These are phyloP conservation scores for Ischnus inquisitorius DNA, from an alignment of 2,888 invertebrate species.

Conservation along the genomic window DNA sequence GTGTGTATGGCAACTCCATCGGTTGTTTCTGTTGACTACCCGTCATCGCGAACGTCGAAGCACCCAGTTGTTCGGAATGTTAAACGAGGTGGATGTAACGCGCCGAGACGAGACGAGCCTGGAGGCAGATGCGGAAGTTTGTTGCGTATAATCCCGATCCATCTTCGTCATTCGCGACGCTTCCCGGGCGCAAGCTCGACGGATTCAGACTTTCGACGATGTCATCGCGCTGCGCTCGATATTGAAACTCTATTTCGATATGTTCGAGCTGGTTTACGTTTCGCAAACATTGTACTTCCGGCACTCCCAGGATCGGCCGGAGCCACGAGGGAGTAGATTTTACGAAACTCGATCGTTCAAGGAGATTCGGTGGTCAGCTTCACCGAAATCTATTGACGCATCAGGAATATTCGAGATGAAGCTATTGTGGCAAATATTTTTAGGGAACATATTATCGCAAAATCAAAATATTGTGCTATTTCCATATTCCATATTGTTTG, in stretches of 20 bases:
- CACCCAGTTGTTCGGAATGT: constrained; percentile 4
- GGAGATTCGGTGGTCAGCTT: no score
- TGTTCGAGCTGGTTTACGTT: neutral
- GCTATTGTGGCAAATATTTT: no score
- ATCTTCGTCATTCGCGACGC: constrained; percentile 46
- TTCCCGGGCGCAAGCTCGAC: constrained; percentile 8
- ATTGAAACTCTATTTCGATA: neutral
- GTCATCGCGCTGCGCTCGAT: constrained; percentile 24
- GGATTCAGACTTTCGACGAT: constrained; percentile 36
- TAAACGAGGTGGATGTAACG: constrained; percentile 29
- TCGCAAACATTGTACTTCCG: neutral
- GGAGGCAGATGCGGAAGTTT: constrained; percentile 42
- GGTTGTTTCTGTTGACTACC: constrained; percentile 38
- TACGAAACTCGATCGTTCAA: no score
- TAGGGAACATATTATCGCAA: no score
- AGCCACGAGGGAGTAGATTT: no score
- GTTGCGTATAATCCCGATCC: constrained; percentile 22
- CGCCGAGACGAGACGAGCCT: constrained; percentile 22
- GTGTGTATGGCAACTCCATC: constrained; percentile 9
- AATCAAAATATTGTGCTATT: no score
- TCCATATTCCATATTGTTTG: no score
- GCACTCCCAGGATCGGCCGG: no score
- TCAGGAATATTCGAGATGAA: no score
- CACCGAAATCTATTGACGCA: no score
- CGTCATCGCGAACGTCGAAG: constrained; percentile 28